phyloP scores from a whole-genome alignment of 2,113 vertebrate genomes.

The Xyrauchen texanus region DNA sequence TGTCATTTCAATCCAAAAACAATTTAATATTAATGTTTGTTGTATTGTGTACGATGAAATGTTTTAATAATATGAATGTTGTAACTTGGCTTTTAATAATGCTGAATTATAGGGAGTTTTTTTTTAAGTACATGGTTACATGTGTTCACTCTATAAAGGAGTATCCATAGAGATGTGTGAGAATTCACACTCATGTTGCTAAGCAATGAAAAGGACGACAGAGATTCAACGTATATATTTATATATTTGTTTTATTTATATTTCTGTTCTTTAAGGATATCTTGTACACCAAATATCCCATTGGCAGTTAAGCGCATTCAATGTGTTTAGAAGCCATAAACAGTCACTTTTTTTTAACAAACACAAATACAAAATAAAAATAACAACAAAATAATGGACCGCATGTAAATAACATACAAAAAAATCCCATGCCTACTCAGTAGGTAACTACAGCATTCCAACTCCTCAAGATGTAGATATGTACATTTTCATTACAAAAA shows the following conservation, averaged over 20 bases:
- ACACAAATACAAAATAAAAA: slow-evolving; percentile 99
- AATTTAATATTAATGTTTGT: neutral
- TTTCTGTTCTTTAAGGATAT: slow-evolving; percentile 92
- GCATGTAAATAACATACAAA: slow-evolving; percentile 99
- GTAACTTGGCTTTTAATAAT: neutral
- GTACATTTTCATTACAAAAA: slow-evolving; percentile 93
- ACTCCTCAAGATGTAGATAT: slow-evolving; percentile 98
- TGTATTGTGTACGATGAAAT: neutral
- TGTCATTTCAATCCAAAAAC: too few species aligned
- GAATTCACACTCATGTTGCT: slow-evolving; percentile 42
- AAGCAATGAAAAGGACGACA: slow-evolving; percentile 58
- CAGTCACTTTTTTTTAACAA: slow-evolving; percentile 98
- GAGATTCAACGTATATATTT: slow-evolving; percentile 60
- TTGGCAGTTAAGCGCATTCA: slow-evolving; percentile 99
- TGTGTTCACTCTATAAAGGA: neutral
- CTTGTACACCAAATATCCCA: slow-evolving; percentile 98
- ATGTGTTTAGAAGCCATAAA: slow-evolving; percentile 99
- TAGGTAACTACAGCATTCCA: slow-evolving; percentile 99
- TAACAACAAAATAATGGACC: slow-evolving; percentile 98
- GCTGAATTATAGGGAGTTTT: slow-evolving; percentile 11
- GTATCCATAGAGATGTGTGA: slow-evolving; percentile 26
- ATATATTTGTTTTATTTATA: slow-evolving; percentile 90
- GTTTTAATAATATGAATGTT: neutral
- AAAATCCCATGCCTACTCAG: slow-evolving; percentile 97
- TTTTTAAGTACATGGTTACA: slow-evolving; percentile 1